These are phyloP conservation scores for Callospermophilus lateralis DNA, from an alignment of 2,113 vertebrate species.

Conservation along the genomic window DNA sequence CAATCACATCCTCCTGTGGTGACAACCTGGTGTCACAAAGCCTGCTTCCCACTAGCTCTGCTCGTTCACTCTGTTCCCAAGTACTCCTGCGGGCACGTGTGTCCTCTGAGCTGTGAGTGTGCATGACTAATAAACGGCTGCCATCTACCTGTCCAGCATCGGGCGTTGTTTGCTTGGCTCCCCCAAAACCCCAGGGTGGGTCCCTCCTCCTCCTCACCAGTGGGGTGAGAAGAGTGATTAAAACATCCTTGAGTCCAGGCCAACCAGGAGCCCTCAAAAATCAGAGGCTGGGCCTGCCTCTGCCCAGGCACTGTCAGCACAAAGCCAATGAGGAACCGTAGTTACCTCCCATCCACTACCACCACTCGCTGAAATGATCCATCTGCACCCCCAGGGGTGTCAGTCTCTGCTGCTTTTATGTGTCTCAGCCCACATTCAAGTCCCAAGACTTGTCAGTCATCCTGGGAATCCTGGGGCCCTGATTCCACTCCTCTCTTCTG, in stretches of 20 bases:
- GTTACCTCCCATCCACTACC: too few species aligned
- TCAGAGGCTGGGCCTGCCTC: neutral
- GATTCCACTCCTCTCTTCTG: neutral
- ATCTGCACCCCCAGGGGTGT: neutral
- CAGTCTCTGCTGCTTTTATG: neutral
- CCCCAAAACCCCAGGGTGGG: too few species aligned
- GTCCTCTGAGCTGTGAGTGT: neutral
- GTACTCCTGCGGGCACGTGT: neutral
- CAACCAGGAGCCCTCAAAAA: neutral
- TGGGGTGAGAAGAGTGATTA: neutral
- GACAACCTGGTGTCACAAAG: neutral
- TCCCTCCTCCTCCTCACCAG: neutral
- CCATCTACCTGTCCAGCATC: neutral
- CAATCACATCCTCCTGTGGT: neutral
- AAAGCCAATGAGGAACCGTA: neutral
- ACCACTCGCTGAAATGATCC: neutral
- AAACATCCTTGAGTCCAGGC: neutral
- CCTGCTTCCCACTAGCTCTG: neutral
- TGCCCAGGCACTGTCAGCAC: neutral
- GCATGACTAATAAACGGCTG: neutral
- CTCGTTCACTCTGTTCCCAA: neutral
- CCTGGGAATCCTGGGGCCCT: neutral
- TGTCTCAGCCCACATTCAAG: neutral
- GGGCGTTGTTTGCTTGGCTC: neutral
- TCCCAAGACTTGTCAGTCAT: neutral